Percentiles rank a stretch among this genome's conserved stretches.
Conservation (phyloP, 2,113 vertebrate genomes). For the Vanacampus margaritifer region DNA sequence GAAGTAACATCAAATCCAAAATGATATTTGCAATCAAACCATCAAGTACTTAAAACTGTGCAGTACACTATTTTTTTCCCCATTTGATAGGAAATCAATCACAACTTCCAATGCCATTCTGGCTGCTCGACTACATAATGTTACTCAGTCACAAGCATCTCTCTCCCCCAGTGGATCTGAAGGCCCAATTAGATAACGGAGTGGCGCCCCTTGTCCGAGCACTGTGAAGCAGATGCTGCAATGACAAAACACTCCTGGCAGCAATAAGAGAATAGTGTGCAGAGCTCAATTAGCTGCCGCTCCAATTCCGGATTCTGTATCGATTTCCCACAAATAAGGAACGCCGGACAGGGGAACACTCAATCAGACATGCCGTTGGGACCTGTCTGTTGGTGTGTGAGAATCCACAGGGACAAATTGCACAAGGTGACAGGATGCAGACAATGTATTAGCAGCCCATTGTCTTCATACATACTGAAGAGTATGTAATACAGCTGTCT, state of each 20-base stretch:
- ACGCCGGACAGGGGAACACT: slow-evolving; percentile 73
- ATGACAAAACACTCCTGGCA: slow-evolving; percentile 71
- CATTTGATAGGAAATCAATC: slow-evolving; percentile 8
- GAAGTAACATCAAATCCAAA: background rate
- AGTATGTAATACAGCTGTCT: slow-evolving; percentile 46
- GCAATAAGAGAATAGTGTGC: slow-evolving; percentile 68
- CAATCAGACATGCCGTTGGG: slow-evolving; percentile 67
- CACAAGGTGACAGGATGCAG: slow-evolving; percentile 39
- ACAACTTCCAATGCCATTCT: background rate
- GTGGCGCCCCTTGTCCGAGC: slow-evolving; percentile 36
- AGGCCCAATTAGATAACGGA: slow-evolving; percentile 50
- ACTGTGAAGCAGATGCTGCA: slow-evolving; percentile 63
- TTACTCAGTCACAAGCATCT: slow-evolving; percentile 47
- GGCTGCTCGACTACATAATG: slow-evolving; percentile 47
- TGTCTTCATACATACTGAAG: slow-evolving; percentile 42
- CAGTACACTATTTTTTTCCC: slow-evolving; percentile 7
- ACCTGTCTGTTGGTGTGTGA: slow-evolving; percentile 27
- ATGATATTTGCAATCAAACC: background rate
- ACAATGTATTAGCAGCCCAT: slow-evolving; percentile 50
- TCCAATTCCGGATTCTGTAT: slow-evolving; percentile 72
- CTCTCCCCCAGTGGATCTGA: slow-evolving; percentile 40
- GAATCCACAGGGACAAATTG: slow-evolving; percentile 38
- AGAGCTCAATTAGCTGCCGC: slow-evolving; percentile 73
- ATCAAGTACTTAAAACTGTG: background rate
- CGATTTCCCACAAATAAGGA: slow-evolving; percentile 73